Base-by-base conservation (phyloP, 92 coral and sea anemone genomes). In the Ricordea florida region DNA sequence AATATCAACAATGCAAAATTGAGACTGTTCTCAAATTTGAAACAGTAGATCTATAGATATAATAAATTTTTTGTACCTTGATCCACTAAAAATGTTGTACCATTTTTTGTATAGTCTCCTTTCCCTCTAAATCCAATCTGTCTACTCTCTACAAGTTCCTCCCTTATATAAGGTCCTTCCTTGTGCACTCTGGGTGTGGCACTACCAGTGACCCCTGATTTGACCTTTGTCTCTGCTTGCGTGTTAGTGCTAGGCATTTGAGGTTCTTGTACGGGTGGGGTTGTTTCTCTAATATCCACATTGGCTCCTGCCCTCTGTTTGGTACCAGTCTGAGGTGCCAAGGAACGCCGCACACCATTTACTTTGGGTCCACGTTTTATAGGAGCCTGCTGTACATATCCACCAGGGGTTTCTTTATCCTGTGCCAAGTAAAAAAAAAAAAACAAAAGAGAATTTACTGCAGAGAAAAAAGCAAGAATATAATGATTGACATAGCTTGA, bases 321-420 rank as follows among this genome's bases (percentile, higher is more conserved):
- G 5, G 72, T 55, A 41, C 74, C 52, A 6, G 51, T 34, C 68
- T 66, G 87, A 11, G 82, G 93, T 17, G 78, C 83, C 37, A 91
- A 66, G 43, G 90, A 33, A 21, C 97, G 84, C 3, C 97, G 87
- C 26, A 77, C 89, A 5, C 97, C 97, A 87, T 91, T 91, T 23
- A 91, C 89, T 52, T 83, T 91, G 45, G 97, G 97, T 50, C 97
- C 97, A 58, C 76, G 47, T 34, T 80, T 86, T 0, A 63, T 31
- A 46, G 85, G 74, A 1, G 74, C 56, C 1, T 89, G 68, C 27
- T 87, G 84, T 23, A 65, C 27, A 7, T 38, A 22, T 2, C 65
- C 26, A 5, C 45, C 85, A 20, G 78, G 65, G 46, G 70, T 76
- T 34, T 78, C 85, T 42, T 86, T 82, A 60, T 90, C 85, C 96